Conservation (phyloP, 2,888 invertebrate genomes). For the Salpingus planirostris region DNA sequence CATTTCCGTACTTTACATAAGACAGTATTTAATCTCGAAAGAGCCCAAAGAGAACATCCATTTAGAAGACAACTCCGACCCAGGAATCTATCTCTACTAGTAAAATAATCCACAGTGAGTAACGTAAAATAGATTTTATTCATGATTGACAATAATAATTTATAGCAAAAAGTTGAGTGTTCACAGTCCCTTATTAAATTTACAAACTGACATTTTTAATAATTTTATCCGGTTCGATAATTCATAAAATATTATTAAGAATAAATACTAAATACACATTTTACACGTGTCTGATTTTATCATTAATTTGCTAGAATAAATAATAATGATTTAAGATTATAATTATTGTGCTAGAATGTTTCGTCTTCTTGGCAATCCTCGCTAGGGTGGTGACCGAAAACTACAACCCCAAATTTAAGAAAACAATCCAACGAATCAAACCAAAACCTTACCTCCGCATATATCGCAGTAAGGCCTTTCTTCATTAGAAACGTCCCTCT, state of each 20-base stretch:
- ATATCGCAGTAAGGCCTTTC: slow-evolving; percentile 79
- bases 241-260: too few relatives aligned
- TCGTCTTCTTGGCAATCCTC: slow-evolving; percentile 80
- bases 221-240: too few relatives aligned
- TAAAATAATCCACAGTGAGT: too few relatives aligned
- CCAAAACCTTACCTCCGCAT: slow-evolving; percentile 68
- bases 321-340: slow-evolving; percentile 3
- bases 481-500: slow-evolving; percentile 31
- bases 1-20: background rate
- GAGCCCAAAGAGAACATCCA: background rate
- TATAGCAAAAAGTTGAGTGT: too few relatives aligned
- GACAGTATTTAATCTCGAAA: background rate
- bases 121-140: too few relatives aligned
- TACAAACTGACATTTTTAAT: too few relatives aligned
- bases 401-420: slow-evolving; percentile 49
- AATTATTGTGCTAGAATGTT: slow-evolving; percentile 57
- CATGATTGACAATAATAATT: too few relatives aligned
- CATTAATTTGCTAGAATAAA: too few relatives aligned
- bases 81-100: background rate
- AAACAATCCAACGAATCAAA: slow-evolving; percentile 1
- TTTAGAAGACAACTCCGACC: background rate
- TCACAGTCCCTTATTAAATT: too few relatives aligned
- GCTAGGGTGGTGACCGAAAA: slow-evolving; percentile 82
- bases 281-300: too few relatives aligned
- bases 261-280: too few relatives aligned